Base-by-base conservation (phyloP, 2,888 invertebrate species). In the Euproctis similis region DNA sequence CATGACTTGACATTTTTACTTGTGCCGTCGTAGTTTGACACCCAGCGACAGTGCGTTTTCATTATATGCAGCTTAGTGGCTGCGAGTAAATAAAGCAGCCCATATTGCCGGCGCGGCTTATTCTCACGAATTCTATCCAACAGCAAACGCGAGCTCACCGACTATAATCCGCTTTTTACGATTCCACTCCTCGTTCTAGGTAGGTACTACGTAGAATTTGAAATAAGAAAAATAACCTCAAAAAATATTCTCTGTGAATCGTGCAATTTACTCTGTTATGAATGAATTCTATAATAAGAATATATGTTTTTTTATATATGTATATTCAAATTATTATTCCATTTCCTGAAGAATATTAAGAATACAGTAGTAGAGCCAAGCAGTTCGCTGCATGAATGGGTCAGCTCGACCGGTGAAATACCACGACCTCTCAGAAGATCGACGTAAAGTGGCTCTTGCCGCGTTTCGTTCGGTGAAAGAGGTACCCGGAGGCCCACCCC, bases 21-120 rank as follows among this genome's bases (percentile, higher is more conserved):
- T 51, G 58, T 42, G 32, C 43, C 57, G 61, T 59, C 64, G 59
- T 60, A 61, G 70, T 74, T 73, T 78, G 75, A 72, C 76, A 64
- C 71, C 60, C 65, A 63, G 71, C 75, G 78, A 74, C 80, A 76
- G 72, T 82, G 81, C 81, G 81, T 82, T 82, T 81, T 84, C 82
- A 84, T 84, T 84, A 84, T 82, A 81, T 82, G 82, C 82, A 82
- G 84, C 84, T 84, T 82, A 84, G 78, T 59, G 67, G 71, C 64
- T 64, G 59, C 53, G 64, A 67, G 78, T 77, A 84, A 84, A 82
- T 81, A 84, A 80, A 77, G 66, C 67, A 69, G 53, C 62, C 74
- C 75, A 76, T 82, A 81, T 84, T 82, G 76, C 81, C 71, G 64
- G 67, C 65, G 66, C 67, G 65, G 68, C 60, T 73, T 72, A 74